Base-by-base conservation (phyloP, 1,140 invertebrate species). In the Drosophila nannoptera region DNA sequence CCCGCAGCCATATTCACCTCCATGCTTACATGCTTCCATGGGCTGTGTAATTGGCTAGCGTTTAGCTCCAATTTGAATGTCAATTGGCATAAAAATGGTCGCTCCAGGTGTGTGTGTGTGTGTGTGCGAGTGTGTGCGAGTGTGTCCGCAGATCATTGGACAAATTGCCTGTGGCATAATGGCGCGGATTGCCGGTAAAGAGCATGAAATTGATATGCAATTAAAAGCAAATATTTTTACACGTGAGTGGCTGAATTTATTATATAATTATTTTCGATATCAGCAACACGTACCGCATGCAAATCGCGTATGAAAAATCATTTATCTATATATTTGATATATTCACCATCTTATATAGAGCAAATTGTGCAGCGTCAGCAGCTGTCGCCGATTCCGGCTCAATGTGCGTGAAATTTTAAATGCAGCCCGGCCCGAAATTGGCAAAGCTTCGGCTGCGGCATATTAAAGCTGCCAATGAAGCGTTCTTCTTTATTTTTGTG, bases 141-240 rank as follows among this genome's bases (percentile, higher is more conserved):
- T 42, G 22, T 55, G 59, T 63, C 42, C 63, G 42, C 55, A 62
- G 61, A 75, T 86, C 69, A 84, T 77, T 86, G 81, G 52, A 62
- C 70, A 80, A 80, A 86, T 84, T 65, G 71, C 50, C 69, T 62
- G 66, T 67, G 60, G 40, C 69, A 84, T 83, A 86, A 84, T 80
- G 69, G 70, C 81, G 63, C 55, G 54, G 64, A 53, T 71, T 75
- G 22, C 67, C 67, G 60, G 48, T 75, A 75, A 82, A 82, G 42
- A 78, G 78, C 82, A 45, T 86, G 59, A 86, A 86, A 86, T 86
- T 77, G 48, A 77, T 86, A 70, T 75, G 77, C 82, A 86, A 86
- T 86, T 86, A 77, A 86, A 80, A 86, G 56, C 22, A 22, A 77
- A 80, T 84, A 86, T 77, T 84, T 83, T 80, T 83, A 66, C 76